Percentiles rank a stretch among this genome's conserved stretches.
These are phyloP conservation scores for Hypomecis atomaria DNA, from an alignment of 2,888 invertebrate species.

Conservation along the genomic window DNA sequence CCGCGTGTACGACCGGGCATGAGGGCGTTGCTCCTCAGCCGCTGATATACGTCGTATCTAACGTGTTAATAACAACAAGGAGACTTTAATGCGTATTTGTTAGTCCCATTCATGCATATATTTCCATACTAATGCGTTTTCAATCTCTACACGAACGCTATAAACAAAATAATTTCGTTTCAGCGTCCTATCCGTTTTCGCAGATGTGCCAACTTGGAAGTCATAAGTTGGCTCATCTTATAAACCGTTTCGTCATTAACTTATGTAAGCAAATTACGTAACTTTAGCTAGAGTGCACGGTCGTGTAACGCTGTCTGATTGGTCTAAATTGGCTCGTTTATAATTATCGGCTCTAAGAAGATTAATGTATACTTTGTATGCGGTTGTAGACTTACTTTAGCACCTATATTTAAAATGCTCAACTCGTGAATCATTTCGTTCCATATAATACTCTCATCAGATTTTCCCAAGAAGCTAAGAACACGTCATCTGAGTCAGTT, in stretches of 20 bases:
- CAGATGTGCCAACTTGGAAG: constrained; percentile 55
- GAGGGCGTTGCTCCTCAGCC: constrained; percentile 70
- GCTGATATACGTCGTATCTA: constrained; percentile 53
- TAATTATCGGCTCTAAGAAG: constrained; percentile 4
- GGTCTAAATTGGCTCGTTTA: constrained; percentile 21
- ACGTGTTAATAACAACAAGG: constrained; percentile 37
- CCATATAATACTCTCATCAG: constrained; percentile 23
- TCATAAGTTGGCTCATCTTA: constrained; percentile 68
- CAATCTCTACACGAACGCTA: constrained; percentile 12
- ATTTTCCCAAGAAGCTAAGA: constrained; percentile 55
- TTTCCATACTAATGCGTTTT: constrained; percentile 29
- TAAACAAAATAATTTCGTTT: constrained; percentile 7
- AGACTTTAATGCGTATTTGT: constrained; percentile 30
- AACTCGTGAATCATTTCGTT: constrained; percentile 36
- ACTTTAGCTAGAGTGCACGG: constrained; percentile 64
- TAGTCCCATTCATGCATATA: constrained; percentile 24
- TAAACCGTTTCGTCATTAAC: constrained; percentile 67
- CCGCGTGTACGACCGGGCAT: constrained; percentile 67
- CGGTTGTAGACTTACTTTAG: not conserved
- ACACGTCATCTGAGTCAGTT: constrained; percentile 60
- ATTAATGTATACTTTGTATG: not conserved
- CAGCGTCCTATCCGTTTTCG: constrained; percentile 37
- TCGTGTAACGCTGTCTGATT: constrained; percentile 45
- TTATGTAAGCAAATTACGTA: constrained; percentile 78
- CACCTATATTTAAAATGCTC: constrained; percentile 14